These are phyloP conservation scores for Plestiodon gilberti DNA, from an alignment of 2,113 vertebrate species.

Conservation along the genomic window DNA sequence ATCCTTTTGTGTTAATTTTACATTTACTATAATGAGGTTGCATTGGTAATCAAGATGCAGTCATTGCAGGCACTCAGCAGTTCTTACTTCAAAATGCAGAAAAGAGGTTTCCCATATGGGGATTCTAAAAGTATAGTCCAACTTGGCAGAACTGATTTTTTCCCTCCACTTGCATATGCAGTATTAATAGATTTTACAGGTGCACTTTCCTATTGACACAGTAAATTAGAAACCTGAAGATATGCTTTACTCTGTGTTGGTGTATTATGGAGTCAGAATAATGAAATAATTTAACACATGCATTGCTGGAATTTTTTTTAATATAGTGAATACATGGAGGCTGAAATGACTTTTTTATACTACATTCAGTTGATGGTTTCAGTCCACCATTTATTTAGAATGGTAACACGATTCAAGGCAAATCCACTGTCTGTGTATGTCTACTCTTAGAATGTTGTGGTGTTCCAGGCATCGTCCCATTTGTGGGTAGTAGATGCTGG, in stretches of 20 bases:
- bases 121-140: not conserved
- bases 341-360: not conserved
- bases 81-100: not conserved
- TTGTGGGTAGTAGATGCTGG: not conserved
- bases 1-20: not conserved
- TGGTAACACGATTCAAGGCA: not conserved
- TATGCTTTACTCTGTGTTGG: not conserved
- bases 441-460: not conserved
- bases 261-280: not conserved
- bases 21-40: accelerated
- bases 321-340: not conserved
- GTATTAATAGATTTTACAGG: not conserved
- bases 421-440: not conserved
- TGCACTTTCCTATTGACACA: not conserved
- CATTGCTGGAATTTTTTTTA: not conserved
- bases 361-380: not conserved
- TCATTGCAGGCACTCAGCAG: not conserved
- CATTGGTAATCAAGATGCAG: not conserved
- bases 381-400: not conserved
- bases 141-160: not conserved
- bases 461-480: not conserved
- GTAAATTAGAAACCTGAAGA: not conserved
- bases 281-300: not conserved
- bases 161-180: not conserved
- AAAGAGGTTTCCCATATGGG: not conserved